A percentile compares a stretch with the other conserved stretches of the same genome.
These are phyloP conservation scores for Ictalurus furcatus DNA, from an alignment of 2,113 vertebrate species.

Conservation along the genomic window DNA sequence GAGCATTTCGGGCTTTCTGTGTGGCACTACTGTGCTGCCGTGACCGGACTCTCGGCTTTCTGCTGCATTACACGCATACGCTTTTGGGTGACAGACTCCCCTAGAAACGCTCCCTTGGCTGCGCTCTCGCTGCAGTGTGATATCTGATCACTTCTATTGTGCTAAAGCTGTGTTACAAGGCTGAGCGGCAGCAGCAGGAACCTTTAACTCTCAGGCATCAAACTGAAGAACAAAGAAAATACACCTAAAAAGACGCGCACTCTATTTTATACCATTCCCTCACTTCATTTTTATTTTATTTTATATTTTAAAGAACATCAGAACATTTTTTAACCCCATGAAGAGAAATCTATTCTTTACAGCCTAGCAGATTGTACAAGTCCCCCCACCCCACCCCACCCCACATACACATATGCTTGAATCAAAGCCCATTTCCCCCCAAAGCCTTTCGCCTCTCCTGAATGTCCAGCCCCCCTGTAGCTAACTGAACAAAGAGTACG, in stretches of 20 bases:
- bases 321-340: background rate
- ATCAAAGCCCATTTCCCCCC: background rate
- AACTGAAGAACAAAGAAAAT: background rate
- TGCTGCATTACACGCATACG: background rate
- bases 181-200: background rate
- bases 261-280: background rate
- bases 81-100: background rate
- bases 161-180: background rate
- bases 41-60: background rate
- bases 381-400: no score
- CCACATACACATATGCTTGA: background rate
- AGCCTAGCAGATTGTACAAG: background rate
- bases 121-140: background rate
- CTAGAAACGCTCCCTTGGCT: background rate
- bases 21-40: background rate
- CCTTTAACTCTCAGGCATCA: background rate
- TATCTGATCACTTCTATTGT: background rate
- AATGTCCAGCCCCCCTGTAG: background rate
- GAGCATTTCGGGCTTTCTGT: background rate
- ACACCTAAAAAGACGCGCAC: background rate
- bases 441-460: background rate
- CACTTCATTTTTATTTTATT: background rate
- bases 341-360: background rate
- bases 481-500: background rate
- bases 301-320: background rate